Base-by-base conservation (phyloP, 2,888 invertebrate species). In the Drosophila sordidapex region DNA sequence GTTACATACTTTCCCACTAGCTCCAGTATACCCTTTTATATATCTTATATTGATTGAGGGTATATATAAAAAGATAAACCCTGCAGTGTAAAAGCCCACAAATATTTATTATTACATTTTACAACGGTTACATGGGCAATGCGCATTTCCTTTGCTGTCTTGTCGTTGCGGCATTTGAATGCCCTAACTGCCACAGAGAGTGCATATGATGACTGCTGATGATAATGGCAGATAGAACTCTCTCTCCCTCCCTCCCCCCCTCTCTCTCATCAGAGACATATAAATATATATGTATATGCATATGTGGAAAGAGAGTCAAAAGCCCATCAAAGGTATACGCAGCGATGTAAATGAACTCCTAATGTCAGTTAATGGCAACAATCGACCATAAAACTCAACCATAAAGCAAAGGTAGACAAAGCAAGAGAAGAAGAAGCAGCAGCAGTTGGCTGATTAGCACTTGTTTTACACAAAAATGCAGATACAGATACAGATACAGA, bases 61-160 rank as follows among this genome's bases (percentile, higher is more conserved):
- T 43, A 74, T 69, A 6, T 8, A 31, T 33, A 59, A 38, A 58
- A 65, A 59, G 33, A 11, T 11, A 60, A 40, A 59, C 53, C 54
- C 48, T 68, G 52, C 62, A 18, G 75, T 87, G 78, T 73, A 89
- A 87, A 84, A 78, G 83, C 74, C 81, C 88, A 85, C 88, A 85
- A 78, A 85, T 86, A 85, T 88, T 80, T 87, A 90, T 88, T 90
- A 89, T 85, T 84, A 76, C 78, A 78, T 78, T 78, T 46, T 81
- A 78, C 77, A 81, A 81, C 18, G 72, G 66, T 63, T 76, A 71
- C 76, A 89, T 72, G 74, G 76, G 49, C 67, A 82, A 69, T 74
- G 79, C 62, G 70, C 67, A 76, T 70, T 76, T 70, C 70, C 76
- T 66, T 65, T 57, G 49, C 21, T 15, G 38, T 81, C 29, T 48